Conservation (phyloP, 2,888 invertebrate species). For the Netelia fuscicornis region DNA sequence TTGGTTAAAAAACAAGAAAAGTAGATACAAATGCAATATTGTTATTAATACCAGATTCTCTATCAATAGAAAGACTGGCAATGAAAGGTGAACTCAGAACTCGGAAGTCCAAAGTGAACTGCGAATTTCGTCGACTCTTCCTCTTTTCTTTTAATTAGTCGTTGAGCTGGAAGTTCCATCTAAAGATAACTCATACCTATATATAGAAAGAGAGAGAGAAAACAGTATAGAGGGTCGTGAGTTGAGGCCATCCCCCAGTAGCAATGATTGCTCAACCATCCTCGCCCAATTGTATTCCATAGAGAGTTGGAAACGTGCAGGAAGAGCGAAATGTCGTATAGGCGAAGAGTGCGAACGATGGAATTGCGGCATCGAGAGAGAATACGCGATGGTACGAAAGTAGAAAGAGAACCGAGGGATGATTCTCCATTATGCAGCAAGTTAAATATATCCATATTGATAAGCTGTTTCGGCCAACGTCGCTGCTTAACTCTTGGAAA, state of each 20-base stretch:
- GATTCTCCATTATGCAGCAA: conserved; percentile 77
- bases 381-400: conserved; percentile 45
- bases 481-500: conserved; percentile 48
- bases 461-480: conserved; percentile 69
- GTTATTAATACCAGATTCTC: background rate
- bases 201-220: background rate
- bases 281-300: conserved; percentile 43
- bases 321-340: background rate
- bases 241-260: conserved; percentile 51
- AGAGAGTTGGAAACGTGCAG: conserved; percentile 52
- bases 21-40: background rate
- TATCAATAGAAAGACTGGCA: background rate
- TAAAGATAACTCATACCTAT: conserved; percentile 71
- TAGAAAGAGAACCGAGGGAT: conserved; percentile 39
- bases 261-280: conserved; percentile 73
- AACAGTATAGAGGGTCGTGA: background rate
- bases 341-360: conserved; percentile 2
- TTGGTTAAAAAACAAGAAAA: background rate
- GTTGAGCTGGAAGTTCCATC: conserved; percentile 70
- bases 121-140: conserved; percentile 24
- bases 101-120: conserved; percentile 13
- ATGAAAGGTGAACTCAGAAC: background rate
- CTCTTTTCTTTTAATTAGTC: conserved; percentile 76
- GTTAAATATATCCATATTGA: conserved; percentile 80
- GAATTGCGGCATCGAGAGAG: conserved; percentile 55